Evolutionary conservation across 2,113 vertebrate species (phyloP).

Genomic region (Calyptomena viridis): DNA sequence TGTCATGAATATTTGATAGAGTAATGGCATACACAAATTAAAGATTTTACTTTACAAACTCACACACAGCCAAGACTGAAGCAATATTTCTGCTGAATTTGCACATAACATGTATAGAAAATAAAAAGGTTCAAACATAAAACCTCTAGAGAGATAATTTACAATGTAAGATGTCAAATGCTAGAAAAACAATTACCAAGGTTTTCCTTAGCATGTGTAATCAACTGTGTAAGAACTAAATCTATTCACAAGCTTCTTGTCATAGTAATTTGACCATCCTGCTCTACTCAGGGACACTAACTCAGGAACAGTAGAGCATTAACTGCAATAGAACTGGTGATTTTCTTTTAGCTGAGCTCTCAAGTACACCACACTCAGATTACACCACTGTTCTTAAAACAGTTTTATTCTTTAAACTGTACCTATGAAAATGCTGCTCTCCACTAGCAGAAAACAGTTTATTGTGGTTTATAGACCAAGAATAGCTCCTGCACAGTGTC

Average conservation of each 20-base stretch:
- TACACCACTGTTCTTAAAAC: not conserved
- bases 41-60: not conserved
- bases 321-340: not conserved
- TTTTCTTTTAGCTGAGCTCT: not conserved
- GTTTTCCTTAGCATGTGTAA: not conserved
- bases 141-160: not conserved
- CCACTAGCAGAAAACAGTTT: not conserved
- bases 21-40: not conserved
- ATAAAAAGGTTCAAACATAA: not conserved
- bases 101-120: not conserved
- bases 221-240: conserved; percentile 29
- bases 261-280: conserved; percentile 1
- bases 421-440: not conserved
- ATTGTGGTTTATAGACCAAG: not conserved
- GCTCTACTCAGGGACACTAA: not conserved
- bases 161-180: conserved; percentile 32
- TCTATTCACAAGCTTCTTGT: conserved; percentile 10
- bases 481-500: not conserved
- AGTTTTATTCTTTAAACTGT: not conserved
- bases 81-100: not conserved
- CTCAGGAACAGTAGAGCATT: not conserved
- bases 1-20: not conserved
- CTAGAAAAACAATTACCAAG: conserved; percentile 2
- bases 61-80: not conserved
- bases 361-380: not conserved